Evolutionary conservation across 1,140 invertebrate species (phyloP), one percentile per base, ranked within the genome.

Genomic region (Plodia interpunctella): DNA sequence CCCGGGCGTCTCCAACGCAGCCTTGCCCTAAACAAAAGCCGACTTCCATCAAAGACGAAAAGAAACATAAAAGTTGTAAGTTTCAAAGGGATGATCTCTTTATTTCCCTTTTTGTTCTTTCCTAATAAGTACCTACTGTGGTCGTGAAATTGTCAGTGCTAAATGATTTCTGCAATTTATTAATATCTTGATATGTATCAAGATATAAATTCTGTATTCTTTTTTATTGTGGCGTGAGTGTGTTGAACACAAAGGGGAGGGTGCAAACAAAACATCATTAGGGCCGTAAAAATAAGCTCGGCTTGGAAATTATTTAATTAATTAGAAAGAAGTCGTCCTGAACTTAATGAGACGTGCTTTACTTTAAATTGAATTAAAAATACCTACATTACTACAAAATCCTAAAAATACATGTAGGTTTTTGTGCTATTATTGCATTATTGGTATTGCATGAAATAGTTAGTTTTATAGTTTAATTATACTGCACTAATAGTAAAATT

Each of bases 11-110:
- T 30, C 32, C 57, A 68, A 66, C 68, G 70, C 68, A 52, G 59
- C 56, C 66, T 57, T 53, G 58, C 57, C 75, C n/a, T n/a, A 74
- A 80, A 80, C 74, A 81, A 81, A 78, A 69, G 64, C 70, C 55
- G 74, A 75, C 70, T 83, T 80, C 70, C 71, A 74, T 78, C 66
- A 78, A 81, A 77, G 74, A 53, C 72, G 21, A 78, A 82, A 71
- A 78, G 74, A 76, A 80, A 79, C 78, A 80, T 74, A 77, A 78
- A 80, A 80, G 76, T 74, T 74, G 65, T 70, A 80, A 81, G 62
- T 82, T 82, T 75, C 72, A 76, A 74, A 81, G 77, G 75, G 77
- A 78, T 78, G 60, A 83, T 80, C 79, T 76, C 63, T 79, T 83
- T 74, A 68, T 70, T 67, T 69, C 63, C 59, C 62, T 62, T 71